Evolutionary conservation across 2,797 vertebrate genomes (phyloP).

Genomic region (Aselliscus stoliczkanus): DNA sequence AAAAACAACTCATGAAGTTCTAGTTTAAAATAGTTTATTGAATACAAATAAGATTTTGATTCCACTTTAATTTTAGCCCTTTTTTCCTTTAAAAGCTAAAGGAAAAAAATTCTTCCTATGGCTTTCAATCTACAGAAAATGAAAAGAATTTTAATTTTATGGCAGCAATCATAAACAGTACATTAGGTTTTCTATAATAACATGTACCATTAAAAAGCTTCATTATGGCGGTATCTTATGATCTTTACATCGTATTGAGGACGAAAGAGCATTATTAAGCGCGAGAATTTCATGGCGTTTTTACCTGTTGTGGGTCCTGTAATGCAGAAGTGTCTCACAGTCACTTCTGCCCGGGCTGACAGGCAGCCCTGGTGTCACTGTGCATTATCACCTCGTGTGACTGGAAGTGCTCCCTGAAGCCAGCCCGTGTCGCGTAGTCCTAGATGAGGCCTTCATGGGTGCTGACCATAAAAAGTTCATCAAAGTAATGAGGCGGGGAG

Average conservation of each 20-base stretch:
- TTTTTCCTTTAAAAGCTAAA: conserved; percentile 54
- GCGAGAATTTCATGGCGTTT: conserved; percentile 57
- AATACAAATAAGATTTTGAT: neutral
- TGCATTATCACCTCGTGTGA: conserved; percentile 77
- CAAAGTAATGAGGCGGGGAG: conserved; percentile 94
- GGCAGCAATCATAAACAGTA: conserved; percentile 60
- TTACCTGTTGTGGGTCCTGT: conserved; percentile 81
- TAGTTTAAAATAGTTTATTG: neutral
- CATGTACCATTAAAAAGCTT: conserved; percentile 59
- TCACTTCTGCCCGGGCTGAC: conserved; percentile 73
- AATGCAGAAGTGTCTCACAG: conserved; percentile 54
- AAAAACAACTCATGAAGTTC: neutral
- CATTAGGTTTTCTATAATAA: conserved; percentile 61
- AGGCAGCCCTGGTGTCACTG: conserved; percentile 75
- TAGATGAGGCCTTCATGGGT: conserved; percentile 96
- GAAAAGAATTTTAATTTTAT: conserved; percentile 63
- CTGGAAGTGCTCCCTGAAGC: conserved; percentile 84
- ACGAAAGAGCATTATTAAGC: conserved; percentile 26
- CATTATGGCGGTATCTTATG: conserved; percentile 23
- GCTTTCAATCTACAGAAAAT: conserved; percentile 34
- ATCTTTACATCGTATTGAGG: neutral
- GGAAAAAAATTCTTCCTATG: neutral
- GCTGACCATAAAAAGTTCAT: conserved; percentile 99
- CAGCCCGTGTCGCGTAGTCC: conserved; percentile 82
- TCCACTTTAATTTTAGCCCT: neutral